Conservation (phyloP, 2,113 vertebrate genomes). For the Castor canadensis region DNA sequence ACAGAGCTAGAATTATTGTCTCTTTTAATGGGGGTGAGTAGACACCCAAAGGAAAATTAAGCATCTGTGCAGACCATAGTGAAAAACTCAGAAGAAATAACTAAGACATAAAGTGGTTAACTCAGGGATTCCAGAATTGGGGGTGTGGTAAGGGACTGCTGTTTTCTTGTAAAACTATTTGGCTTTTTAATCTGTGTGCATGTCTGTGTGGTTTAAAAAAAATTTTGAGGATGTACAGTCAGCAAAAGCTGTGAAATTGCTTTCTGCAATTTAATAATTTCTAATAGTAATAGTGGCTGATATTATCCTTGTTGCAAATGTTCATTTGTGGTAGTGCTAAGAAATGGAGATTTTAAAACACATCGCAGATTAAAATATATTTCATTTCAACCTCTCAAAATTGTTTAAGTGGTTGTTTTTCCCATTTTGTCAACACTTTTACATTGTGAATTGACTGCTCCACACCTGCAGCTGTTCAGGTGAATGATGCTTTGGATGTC, state of each 20-base stretch:
- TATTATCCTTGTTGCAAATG: constrained; percentile 67
- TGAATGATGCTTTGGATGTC: constrained; percentile 39
- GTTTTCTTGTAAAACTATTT: background rate
- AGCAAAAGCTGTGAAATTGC: constrained; percentile 5
- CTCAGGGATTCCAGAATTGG: background rate
- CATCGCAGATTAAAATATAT: constrained; percentile 41
- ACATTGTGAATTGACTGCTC: constrained; percentile 55
- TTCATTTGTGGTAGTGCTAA: constrained; percentile 65
- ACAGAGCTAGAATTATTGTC: background rate
- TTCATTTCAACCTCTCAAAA: constrained; percentile 66
- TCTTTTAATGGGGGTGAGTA: background rate
- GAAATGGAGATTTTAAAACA: constrained; percentile 58
- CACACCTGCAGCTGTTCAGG: background rate
- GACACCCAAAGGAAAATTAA: background rate
- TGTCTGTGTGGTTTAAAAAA: background rate
- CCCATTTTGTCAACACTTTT: constrained; percentile 76
- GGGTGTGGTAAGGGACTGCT: background rate
- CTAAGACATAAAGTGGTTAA: background rate
- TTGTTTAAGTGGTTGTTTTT: constrained; percentile 74
- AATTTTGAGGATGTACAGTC: background rate
- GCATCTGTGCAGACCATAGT: background rate
- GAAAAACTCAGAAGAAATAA: background rate
- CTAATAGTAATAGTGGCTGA: constrained; percentile 25
- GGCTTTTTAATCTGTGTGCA: background rate
- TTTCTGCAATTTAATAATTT: constrained; percentile 46